Evolutionary conservation across 2,888 invertebrate genomes (phyloP).

Genomic region (Drosophila imparisetae): DNA sequence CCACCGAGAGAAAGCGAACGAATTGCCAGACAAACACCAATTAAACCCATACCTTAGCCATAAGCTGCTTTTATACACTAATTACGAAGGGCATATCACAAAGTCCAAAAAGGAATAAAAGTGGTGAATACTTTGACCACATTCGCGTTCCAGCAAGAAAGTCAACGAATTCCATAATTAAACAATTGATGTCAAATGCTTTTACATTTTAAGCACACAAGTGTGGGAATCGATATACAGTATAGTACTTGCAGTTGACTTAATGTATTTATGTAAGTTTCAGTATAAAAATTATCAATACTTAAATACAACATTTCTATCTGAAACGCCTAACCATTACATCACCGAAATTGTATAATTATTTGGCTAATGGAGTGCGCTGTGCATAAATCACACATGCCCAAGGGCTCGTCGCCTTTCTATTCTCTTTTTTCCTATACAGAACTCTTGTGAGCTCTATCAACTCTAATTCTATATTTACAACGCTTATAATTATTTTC

Average conservation of each 20-base stretch:
- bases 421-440: neutral
- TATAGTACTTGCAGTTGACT: neutral
- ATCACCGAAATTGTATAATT: neutral
- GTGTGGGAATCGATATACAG: slow-evolving; percentile 3
- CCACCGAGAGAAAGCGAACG: slow-evolving; percentile 57
- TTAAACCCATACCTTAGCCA: slow-evolving; percentile 56
- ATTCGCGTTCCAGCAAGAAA: slow-evolving; percentile 59
- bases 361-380: too few relatives aligned
- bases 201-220: slow-evolving; percentile 14
- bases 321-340: neutral
- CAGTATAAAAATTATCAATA: neutral
- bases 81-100: slow-evolving; percentile 53
- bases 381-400: slow-evolving; percentile 10
- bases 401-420: neutral
- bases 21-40: slow-evolving; percentile 81
- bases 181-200: slow-evolving; percentile 40
- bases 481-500: neutral
- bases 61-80: slow-evolving; percentile 47
- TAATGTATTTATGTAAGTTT: neutral
- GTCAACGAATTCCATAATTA: slow-evolving; percentile 63
- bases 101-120: slow-evolving; percentile 65
- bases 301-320: neutral
- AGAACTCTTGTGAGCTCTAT: neutral
- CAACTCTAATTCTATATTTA: neutral
- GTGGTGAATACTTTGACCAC: slow-evolving; percentile 70